phyloP scores from a whole-genome alignment of 2,888 invertebrate species.

The Nomada flava region DNA sequence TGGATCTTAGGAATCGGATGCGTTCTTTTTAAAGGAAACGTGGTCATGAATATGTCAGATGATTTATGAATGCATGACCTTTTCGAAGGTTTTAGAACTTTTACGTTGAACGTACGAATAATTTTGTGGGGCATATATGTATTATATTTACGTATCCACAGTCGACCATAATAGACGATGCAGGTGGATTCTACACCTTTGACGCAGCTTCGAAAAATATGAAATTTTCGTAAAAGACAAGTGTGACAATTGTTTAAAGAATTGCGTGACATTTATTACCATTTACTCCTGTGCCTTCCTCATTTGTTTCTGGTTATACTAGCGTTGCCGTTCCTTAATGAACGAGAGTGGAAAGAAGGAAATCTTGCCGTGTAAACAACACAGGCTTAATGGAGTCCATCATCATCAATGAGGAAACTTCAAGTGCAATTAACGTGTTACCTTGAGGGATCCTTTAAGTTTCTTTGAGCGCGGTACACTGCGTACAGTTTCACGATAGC shows the following conservation, averaged over 20 bases:
- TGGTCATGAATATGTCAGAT: neutral
- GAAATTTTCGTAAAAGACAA: neutral
- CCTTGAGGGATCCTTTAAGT: constrained; percentile 33
- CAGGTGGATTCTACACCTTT: too few species aligned
- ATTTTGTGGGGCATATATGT: neutral
- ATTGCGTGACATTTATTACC: constrained; percentile 38
- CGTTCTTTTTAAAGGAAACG: neutral
- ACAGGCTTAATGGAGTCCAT: constrained; percentile 60
- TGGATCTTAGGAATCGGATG: neutral
- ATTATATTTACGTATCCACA: neutral
- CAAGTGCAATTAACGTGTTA: constrained; percentile 54
- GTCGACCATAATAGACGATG: too few species aligned
- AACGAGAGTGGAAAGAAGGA: constrained; percentile 23
- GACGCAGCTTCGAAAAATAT: neutral
- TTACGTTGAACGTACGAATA: neutral
- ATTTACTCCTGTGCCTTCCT: constrained; percentile 15
- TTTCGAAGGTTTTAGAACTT: neutral
- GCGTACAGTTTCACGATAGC: constrained; percentile 10
- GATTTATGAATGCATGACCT: too few species aligned
- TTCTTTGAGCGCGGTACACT: constrained; percentile 6
- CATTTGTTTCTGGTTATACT: neutral
- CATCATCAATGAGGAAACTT: constrained; percentile 32
- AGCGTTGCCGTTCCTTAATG: constrained; percentile 19
- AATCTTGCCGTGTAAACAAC: constrained; percentile 55
- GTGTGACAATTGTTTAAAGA: neutral